Base-by-base conservation (phyloP, 2,888 invertebrate species). In the Sipha maydis region DNA sequence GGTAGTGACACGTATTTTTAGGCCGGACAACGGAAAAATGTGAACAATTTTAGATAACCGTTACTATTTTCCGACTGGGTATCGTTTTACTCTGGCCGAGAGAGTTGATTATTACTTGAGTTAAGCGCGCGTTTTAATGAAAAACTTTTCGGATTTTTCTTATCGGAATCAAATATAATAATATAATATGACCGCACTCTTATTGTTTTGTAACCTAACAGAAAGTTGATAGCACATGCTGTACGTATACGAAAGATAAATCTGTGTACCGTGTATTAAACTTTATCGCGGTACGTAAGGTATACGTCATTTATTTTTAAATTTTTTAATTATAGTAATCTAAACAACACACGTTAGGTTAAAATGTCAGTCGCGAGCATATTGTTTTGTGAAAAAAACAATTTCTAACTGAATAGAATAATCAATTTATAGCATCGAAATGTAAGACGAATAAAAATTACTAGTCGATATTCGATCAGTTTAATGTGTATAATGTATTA, bases 31-130 rank as follows among this genome's bases (percentile, higher is more conserved):
- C 25, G 11, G 28, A 69, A 69, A 69, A 69, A 69, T 82, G 82
- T 41, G 28, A 82, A 69, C 41, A 82, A 82, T 82, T 69, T 41
- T 4, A 11, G 28, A 82, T 82, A 69, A 82, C 69, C 11, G 21
- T 48, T 41, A 48, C 0, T 17, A 1, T 69, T 48, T 48, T 48
- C 48, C 48, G 8, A 61, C 21, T 25, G 25, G 25, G 25, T 82
- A 48, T 79, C 17, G 31, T 25, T 31, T 71, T 71, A 31, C 28
- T 28, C 28, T 31, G 17, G 17, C 5, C 56, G 4, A 34, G 4
- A 21, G 9, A 11, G 14, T 17, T n/a, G 25, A 38, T 48, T 1
- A 17, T 7, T 48, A 11, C 48, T 41, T 3, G 5, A 25, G 38
- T 25, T 7, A 38, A 38, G 28, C 19, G 21, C 17, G 25, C 31